A percentile compares a stretch with the other conserved stretches of the same genome.
Conservation (phyloP, 2,113 vertebrate genomes). For the Aramus guarauna region DNA sequence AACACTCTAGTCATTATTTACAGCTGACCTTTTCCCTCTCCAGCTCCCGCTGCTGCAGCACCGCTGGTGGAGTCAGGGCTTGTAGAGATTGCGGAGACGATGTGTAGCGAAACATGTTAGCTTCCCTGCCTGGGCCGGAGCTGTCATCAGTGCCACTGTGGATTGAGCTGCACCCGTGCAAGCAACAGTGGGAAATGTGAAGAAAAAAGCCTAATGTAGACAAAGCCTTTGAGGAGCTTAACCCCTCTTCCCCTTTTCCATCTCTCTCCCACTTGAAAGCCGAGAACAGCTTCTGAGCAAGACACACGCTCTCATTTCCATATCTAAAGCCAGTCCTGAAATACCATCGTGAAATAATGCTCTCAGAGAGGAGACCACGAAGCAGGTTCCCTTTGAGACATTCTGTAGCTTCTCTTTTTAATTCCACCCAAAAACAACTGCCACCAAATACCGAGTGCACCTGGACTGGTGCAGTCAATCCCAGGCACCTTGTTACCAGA, state of each 20-base stretch:
- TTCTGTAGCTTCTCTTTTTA: constrained; percentile 11
- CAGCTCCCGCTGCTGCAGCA: neutral
- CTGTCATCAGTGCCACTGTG: constrained; percentile 2
- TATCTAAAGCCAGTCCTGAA: constrained; percentile 61
- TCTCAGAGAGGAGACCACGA: constrained; percentile 22
- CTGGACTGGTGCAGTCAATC: constrained; percentile 24
- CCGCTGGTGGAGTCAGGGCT: neutral
- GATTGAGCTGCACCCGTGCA: neutral
- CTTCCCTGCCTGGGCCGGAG: constrained; percentile 16
- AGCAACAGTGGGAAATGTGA: neutral
- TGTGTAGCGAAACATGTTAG: neutral
- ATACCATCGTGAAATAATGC: constrained; percentile 41
- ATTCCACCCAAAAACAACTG: constrained; percentile 20
- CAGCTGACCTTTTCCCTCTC: constrained; percentile 34
- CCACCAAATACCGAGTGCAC: neutral
- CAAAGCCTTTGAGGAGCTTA: constrained; percentile 64
- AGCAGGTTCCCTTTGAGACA: constrained; percentile 47
- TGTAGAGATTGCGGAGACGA: neutral
- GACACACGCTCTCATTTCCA: constrained; percentile 50
- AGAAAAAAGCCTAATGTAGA: constrained; percentile 47
- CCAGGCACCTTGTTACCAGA: neutral
- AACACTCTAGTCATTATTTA: constrained; percentile 29
- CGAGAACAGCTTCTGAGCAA: constrained; percentile 55
- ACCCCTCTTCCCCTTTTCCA: constrained; percentile 48
- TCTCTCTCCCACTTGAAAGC: constrained; percentile 51